These are phyloP conservation scores for Eublepharis macularius DNA, from an alignment of 2,113 vertebrate genomes.

Conservation along the genomic window DNA sequence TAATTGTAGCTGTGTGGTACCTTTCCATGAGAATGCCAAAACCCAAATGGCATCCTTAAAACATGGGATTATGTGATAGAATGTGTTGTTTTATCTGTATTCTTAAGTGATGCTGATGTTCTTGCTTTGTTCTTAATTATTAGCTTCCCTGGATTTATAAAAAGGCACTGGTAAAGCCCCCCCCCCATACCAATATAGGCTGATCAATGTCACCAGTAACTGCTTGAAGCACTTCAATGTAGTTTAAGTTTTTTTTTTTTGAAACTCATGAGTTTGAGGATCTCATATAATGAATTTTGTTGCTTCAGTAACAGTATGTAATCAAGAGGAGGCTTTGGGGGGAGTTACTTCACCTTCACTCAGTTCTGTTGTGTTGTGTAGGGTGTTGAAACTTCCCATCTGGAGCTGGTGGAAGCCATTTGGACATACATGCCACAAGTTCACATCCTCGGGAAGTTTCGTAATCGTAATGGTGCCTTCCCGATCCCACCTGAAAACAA, in stretches of 20 bases:
- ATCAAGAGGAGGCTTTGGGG: constrained; percentile 16
- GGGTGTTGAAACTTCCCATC: constrained; percentile 98
- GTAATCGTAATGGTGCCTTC: constrained; percentile 98
- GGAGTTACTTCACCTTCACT: constrained; percentile 40
- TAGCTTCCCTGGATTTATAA: neutral
- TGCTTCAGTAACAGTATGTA: neutral
- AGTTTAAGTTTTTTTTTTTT: neutral
- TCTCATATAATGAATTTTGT: neutral
- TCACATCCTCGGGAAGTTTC: constrained; percentile 97
- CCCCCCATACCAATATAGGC: neutral
- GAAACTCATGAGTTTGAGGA: neutral
- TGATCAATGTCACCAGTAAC: neutral
- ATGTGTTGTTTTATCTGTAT: neutral
- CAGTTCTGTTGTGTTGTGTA: constrained; percentile 65
- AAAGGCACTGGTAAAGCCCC: neutral
- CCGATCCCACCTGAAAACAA: constrained; percentile 99
- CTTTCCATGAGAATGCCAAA: neutral
- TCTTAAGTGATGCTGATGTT: neutral
- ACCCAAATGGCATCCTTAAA: neutral
- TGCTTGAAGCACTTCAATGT: neutral
- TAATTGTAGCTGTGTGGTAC: neutral
- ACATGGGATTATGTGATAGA: neutral
- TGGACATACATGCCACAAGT: constrained; percentile 99
- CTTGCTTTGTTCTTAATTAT: neutral
- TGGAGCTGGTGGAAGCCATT: constrained; percentile 97